Evolutionary conservation across 2,888 invertebrate genomes (phyloP).

Genomic region (Dasypolia templi): DNA sequence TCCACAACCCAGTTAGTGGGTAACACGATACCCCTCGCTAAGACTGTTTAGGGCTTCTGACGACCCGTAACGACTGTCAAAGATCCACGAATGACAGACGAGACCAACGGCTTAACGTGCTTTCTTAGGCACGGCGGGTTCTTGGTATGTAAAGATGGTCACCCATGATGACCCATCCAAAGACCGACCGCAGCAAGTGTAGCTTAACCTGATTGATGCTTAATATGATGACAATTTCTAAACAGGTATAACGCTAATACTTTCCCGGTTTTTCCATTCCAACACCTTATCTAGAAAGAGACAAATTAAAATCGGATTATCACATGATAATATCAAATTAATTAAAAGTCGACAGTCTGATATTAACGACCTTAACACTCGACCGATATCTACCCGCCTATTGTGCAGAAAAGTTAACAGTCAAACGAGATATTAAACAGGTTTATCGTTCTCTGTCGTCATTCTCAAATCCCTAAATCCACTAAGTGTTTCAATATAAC

Average conservation of each 20-base stretch:
- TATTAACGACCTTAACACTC: background rate
- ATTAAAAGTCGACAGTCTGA: background rate
- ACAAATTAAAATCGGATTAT: conserved; percentile 34
- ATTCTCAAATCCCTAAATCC: conserved; percentile 22
- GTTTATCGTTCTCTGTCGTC: conserved; percentile 47
- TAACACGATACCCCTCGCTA: too few species aligned
- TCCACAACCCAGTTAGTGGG: too few species aligned
- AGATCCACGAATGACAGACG: too few species aligned
- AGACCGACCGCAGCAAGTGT: too few species aligned
- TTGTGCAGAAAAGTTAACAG: conserved; percentile 20
- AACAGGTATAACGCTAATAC: background rate
- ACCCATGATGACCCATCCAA: too few species aligned
- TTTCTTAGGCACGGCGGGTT: too few species aligned
- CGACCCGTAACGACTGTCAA: too few species aligned
- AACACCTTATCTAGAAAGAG: conserved; percentile 7
- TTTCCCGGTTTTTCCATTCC: background rate
- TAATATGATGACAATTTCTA: too few species aligned
- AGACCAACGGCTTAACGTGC: too few species aligned
- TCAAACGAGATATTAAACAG: conserved; percentile 26
- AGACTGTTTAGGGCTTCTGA: too few species aligned
- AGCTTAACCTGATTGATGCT: too few species aligned
- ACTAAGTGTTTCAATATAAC: background rate
- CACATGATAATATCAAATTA: background rate
- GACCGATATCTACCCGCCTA: conserved; percentile 29
- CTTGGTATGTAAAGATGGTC: too few species aligned